These are phyloP conservation scores for Lomographa bimaculata DNA, from an alignment of 2,888 invertebrate species.

Conservation along the genomic window DNA sequence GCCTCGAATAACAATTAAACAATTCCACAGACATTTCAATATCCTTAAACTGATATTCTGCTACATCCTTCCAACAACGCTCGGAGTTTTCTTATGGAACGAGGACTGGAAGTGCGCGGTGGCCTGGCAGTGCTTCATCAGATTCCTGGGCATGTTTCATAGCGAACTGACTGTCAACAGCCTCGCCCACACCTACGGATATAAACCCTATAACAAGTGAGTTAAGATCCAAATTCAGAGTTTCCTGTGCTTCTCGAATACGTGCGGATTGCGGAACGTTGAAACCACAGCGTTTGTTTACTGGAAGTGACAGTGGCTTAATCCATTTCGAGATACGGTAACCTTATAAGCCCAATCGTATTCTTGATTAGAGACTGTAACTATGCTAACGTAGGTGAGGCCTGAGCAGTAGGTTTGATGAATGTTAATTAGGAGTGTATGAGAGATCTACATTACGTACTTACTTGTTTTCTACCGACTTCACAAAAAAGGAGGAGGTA, in stretches of 20 bases:
- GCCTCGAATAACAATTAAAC: no score
- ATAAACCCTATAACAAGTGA: constrained; percentile 75
- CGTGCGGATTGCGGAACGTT: no score
- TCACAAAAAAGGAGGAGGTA: no score
- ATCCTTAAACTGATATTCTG: constrained; percentile 87
- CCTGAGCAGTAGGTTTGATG: no score
- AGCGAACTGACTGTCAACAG: constrained; percentile 95
- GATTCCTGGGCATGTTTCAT: constrained; percentile 91
- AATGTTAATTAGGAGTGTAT: no score
- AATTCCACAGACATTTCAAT: constrained; percentile 87
- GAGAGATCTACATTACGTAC: no score
- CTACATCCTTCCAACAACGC: constrained; percentile 88
- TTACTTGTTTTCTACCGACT: no score
- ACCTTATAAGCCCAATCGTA: constrained; percentile 17
- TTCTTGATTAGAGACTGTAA: constrained; percentile 24
- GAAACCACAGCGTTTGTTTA: constrained; percentile 8
- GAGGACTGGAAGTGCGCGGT: constrained; percentile 88
- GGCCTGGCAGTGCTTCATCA: constrained; percentile 87
- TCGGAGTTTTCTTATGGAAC: constrained; percentile 88
- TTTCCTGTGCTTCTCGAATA: neutral
- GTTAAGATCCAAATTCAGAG: constrained; percentile 27
- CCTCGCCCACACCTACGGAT: constrained; percentile 90
- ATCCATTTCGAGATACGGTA: constrained; percentile 13
- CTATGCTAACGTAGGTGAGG: constrained; percentile 6
- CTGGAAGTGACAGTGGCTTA: constrained; percentile 14